These are phyloP conservation scores for Cichladusa arquata DNA, from an alignment of 2,113 vertebrate species.

Conservation along the genomic window DNA sequence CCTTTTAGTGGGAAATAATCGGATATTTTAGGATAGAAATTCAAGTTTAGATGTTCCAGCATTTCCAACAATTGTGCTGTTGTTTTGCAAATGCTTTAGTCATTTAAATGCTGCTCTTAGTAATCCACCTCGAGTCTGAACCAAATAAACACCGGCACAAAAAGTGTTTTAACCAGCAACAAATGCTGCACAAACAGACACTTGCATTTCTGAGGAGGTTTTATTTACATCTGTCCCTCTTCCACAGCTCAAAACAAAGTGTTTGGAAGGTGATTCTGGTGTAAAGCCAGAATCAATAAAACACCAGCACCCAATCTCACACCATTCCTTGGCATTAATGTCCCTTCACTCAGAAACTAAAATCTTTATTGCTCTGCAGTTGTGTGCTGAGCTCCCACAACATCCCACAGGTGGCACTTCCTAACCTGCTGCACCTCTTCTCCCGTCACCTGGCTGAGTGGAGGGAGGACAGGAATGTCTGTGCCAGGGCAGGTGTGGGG, in stretches of 20 bases:
- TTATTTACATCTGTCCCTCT: background rate
- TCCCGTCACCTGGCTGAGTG: background rate
- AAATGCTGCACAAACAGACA: background rate
- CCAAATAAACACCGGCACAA: background rate
- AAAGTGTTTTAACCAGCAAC: conserved; percentile 2
- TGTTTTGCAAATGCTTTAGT: conserved; percentile 16
- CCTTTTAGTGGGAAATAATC: background rate
- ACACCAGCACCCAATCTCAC: rapidly evolving
- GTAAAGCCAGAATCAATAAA: background rate
- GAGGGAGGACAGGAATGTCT: background rate
- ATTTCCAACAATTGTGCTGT: background rate
- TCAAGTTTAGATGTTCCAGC: background rate
- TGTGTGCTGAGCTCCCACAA: background rate
- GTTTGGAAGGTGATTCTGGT: background rate
- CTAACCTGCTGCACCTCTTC: background rate
- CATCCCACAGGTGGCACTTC: background rate
- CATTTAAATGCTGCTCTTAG: background rate
- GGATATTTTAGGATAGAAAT: background rate
- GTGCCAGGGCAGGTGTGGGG: rapidly evolving
- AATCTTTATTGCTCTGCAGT: background rate
- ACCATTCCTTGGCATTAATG: background rate
- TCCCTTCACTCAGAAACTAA: background rate
- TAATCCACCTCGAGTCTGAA: background rate
- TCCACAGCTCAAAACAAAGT: background rate
- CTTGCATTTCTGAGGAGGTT: background rate